These are phyloP conservation scores for Tachysurus fulvidraco DNA, from an alignment of 2,113 vertebrate species.

Conservation along the genomic window DNA sequence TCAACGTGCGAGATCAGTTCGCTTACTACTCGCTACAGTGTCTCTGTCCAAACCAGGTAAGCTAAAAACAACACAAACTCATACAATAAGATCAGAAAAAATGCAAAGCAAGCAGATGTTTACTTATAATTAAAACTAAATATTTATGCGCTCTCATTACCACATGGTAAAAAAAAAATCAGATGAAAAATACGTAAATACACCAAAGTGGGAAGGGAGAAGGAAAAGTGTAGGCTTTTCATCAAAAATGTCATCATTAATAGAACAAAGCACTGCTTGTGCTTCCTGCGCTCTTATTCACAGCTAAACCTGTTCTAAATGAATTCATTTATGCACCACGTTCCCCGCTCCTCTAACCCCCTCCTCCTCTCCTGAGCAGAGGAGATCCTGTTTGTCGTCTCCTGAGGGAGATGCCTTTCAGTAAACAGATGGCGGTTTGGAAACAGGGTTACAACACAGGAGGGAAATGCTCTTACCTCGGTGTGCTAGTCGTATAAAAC, in stretches of 20 bases:
- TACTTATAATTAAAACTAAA: constrained; percentile 21
- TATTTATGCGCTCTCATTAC: constrained; percentile 23
- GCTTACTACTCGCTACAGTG: constrained; percentile 97
- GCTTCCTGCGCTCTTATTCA: constrained; percentile 71
- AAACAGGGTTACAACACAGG: constrained; percentile 66
- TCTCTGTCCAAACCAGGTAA: constrained; percentile 98
- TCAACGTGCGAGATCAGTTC: constrained; percentile 98
- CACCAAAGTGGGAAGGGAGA: constrained; percentile 29
- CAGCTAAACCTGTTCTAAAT: constrained; percentile 73
- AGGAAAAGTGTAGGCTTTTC: constrained; percentile 51
- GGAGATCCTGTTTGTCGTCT: constrained; percentile 73
- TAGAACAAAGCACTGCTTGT: constrained; percentile 63
- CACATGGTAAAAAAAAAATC: constrained; percentile 9
- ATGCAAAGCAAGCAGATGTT: background rate
- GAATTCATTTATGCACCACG: constrained; percentile 77
- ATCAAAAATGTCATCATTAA: constrained; percentile 58
- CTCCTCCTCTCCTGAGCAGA: constrained; percentile 64
- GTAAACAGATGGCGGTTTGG: constrained; percentile 74
- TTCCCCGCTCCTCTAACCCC: constrained; percentile 32
- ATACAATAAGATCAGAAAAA: background rate
- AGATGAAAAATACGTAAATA: constrained; percentile 36
- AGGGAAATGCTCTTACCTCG: constrained; percentile 45
- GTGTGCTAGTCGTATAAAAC: constrained; percentile 33
- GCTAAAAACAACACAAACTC: constrained; percentile 43
- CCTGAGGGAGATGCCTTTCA: constrained; percentile 68